These are phyloP conservation scores for Conistra vaccinii DNA, from an alignment of 2,888 invertebrate genomes.

Conservation along the genomic window DNA sequence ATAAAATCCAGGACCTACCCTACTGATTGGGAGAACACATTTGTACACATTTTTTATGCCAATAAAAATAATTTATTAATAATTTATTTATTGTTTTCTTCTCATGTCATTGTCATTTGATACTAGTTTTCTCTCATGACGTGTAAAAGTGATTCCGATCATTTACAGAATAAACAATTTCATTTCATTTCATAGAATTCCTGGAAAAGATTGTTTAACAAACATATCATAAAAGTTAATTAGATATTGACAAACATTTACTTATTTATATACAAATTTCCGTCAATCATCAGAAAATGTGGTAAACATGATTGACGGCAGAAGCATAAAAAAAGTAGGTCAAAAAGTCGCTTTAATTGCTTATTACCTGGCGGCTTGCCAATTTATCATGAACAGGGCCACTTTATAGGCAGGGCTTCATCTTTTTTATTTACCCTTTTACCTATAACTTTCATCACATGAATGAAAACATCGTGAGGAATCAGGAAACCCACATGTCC, in stretches of 20 bases:
- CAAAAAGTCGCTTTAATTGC: constrained; percentile 4
- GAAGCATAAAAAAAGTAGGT: neutral
- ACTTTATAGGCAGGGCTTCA: neutral
- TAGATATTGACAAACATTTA: constrained; percentile 16
- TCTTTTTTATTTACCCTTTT: neutral
- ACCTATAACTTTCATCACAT: neutral
- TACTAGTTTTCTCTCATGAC: no score
- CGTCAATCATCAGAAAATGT: neutral
- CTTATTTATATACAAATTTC: neutral
- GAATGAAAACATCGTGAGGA: neutral
- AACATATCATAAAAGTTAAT: neutral
- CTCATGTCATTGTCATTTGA: no score
- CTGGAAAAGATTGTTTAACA: constrained; percentile 5
- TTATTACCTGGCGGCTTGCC: constrained; percentile 7
- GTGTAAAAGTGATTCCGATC: no score
- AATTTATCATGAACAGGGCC: constrained; percentile 7
- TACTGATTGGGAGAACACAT: no score
- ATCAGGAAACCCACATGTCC: neutral
- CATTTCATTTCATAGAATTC: no score
- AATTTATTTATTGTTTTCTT: no score
- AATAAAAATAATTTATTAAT: no score
- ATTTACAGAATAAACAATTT: no score
- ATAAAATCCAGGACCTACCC: no score
- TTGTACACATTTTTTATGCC: no score
- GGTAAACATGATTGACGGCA: constrained; percentile 1